Evolutionary conservation across 1,140 invertebrate genomes (phyloP), one percentile per base, ranked within the genome.

Genomic region (Drosophila guanche): DNA sequence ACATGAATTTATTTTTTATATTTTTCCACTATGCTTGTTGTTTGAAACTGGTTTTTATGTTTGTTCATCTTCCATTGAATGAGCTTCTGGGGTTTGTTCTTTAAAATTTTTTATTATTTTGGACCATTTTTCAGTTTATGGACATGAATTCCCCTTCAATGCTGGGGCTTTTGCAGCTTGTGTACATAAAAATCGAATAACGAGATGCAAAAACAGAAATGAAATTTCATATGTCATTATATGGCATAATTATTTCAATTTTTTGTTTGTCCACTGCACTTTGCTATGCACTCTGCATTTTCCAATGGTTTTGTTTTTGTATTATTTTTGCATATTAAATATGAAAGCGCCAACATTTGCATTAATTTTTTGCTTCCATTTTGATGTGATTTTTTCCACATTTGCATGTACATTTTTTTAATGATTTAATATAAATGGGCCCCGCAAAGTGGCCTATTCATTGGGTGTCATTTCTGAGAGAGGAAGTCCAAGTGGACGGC

Each of bases 201-300:
- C 47, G 42, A 25, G 23, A 51, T 41, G 45, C 43, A 73, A 55
- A 63, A 62, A 71, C 48, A 46, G 78, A 76, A 85, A 68, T 85
- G 59, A 60, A 76, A 76, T 79, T 84, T 72, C 55, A 79, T 75
- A 58, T 76, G 75, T 79, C 70, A 66, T 57, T 63, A 69, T 73
- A 29, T 46, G 63, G 53, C 68, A 74, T 59, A 74, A 74, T 74
- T 43, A 59, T 67, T 59, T 33, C 33, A 40, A 65, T 42, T 78
- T 43, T 58, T 70, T 53, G 47, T 69, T 57, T 50, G 14, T 33
- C 29, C 29, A 33, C 8, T 33, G 29, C 27, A 29, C 12, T 27
- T 47, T 68, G 54, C 53, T 51, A 25, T 69, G 48, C 48, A 23
- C 60, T 27, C 43, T 20, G 10, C 40, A 33, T 55, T 71, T 53